phyloP scores from a whole-genome alignment of 1,140 invertebrate species.

The Neotoxoptera formosana region DNA sequence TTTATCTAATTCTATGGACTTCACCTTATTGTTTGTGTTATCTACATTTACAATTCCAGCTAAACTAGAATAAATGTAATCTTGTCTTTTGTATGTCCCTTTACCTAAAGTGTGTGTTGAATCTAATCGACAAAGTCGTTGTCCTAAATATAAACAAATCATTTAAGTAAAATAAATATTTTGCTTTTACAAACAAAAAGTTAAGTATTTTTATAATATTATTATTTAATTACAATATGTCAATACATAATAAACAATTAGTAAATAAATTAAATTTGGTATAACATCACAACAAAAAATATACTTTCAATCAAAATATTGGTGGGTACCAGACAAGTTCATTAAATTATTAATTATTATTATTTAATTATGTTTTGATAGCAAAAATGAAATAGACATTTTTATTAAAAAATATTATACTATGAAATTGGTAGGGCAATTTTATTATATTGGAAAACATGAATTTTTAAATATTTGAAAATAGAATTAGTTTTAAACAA shows the following conservation, averaged over 20 bases:
- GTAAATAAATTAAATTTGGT: not conserved
- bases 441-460: not conserved
- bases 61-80: slow-evolving; percentile 85
- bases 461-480: no score
- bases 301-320: no score
- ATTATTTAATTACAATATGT: not conserved
- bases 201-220: not conserved
- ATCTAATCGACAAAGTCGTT: slow-evolving; percentile 74
- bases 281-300: slow-evolving; percentile 36
- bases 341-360: no score
- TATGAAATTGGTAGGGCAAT: not conserved
- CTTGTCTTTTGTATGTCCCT: slow-evolving; percentile 83
- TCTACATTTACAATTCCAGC: slow-evolving; percentile 76
- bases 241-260: not conserved
- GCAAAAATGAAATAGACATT: not conserved
- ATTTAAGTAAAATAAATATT: not conserved
- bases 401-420: not conserved
- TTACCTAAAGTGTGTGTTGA: slow-evolving; percentile 73
- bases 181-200: not conserved
- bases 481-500: no score
- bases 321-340: no score
- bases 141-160: slow-evolving; percentile 67
- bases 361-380: not conserved
- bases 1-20: not conserved
- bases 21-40: slow-evolving; percentile 60